Evolutionary conservation across 2,888 invertebrate genomes (phyloP), one percentile per base, ranked within the genome.

Genomic region (Agrotis exclamationis): DNA sequence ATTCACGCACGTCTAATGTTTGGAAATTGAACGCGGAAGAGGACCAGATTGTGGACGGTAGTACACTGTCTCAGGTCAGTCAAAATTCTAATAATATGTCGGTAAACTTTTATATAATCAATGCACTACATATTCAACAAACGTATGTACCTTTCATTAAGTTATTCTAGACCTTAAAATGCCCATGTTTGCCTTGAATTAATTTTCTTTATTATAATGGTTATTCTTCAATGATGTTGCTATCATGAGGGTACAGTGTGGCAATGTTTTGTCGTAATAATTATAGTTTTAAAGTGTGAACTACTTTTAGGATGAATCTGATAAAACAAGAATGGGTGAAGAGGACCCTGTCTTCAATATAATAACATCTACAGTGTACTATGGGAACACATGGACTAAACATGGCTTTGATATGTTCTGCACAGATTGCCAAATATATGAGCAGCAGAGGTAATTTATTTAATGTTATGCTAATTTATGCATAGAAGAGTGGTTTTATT

Each of bases 1-100:
- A 98, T 94, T 98, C 98, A 50, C 97, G 98, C 85, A 98, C 98
- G 22, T 98, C 98, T 66, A 98, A 97, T 86, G 96, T 98, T 90
- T 99, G 98, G 98, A 97, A 97, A 94, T 94, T 99, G 75, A 98
- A 97, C 91, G 95, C 97, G 63, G 98, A 98, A 86, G 97, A 97
- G 90, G 98, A 97, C 66, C 97, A 97, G 94, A 97, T 98, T 74
- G 97, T 98, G 74, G 97, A 97, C 87, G 97, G 96, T 59, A 97
- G 93, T 85, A 96, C 96, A 76, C 93, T 97, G 88, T 92, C 96
- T 76, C 96, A 97, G 93, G 96, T 97, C 83, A 93, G 95, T 93
- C 73, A 87, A 54, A 84, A 85, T 83, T 86, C 74, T 80, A 70
- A 73, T 78, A 83, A 74, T 85, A 79, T 74, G 78, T 83, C 70